Percentiles rank a stretch among this genome's conserved stretches.
phyloP scores from a whole-genome alignment of 2,888 invertebrate genomes.

The Trissonchulus sp. region DNA sequence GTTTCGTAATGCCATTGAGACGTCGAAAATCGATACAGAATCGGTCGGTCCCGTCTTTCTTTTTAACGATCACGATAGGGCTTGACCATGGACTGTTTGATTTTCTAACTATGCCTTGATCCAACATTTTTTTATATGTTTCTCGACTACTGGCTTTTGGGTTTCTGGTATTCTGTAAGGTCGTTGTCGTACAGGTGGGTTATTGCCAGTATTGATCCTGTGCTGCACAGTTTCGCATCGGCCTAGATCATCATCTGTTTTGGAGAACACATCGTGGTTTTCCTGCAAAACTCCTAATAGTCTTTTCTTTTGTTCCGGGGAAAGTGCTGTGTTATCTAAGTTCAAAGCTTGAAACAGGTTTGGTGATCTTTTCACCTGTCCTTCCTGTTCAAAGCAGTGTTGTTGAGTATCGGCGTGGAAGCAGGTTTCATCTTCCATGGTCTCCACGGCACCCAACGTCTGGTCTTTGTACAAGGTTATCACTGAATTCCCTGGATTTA shows the following conservation, averaged over 20 bases:
- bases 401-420: background rate
- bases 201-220: background rate
- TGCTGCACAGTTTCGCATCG: background rate
- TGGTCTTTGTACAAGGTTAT: background rate
- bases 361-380: too few species aligned
- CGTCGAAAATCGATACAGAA: too few species aligned
- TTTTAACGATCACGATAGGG: too few species aligned
- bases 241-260: background rate
- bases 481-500: background rate
- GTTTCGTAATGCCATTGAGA: too few species aligned
- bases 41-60: too few species aligned
- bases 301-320: background rate
- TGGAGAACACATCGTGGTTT: background rate
- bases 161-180: too few species aligned
- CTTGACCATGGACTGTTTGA: too few species aligned
- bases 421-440: background rate
- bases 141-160: too few species aligned
- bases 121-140: too few species aligned
- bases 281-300: background rate
- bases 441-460: background rate
- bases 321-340: background rate
- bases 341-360: too few species aligned
- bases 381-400: background rate
- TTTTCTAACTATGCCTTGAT: too few species aligned
- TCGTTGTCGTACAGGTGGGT: too few species aligned